Base-by-base conservation (phyloP, 2,113 vertebrate species). In the Salminus brasiliensis region DNA sequence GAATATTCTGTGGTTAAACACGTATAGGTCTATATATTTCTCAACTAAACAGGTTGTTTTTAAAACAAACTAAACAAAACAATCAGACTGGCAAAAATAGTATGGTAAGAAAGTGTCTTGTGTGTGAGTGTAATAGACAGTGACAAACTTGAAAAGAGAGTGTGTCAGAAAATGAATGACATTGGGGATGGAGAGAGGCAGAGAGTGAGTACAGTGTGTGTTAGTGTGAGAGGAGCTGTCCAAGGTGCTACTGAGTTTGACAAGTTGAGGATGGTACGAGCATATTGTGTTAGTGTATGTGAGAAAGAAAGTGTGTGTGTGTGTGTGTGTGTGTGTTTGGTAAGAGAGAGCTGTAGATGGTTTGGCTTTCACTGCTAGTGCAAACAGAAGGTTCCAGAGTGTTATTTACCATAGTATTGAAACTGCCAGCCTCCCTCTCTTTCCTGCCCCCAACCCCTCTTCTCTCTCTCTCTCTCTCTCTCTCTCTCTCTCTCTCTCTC, bases 331-430 rank as follows among this genome's bases (percentile, higher is more conserved):
- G n/a, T n/a, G n/a, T n/a, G n/a, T n/a, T n/a, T n/a, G n/a, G 32
- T 41, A 73, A 80, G 53, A 34, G 21, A 30, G 69, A 63, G 70
- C 55, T 80, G 73, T 80, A 80, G 75, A 69, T 72, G 67, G 73
- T 72, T 83, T 74, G 68, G 70, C 82, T 87, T 79, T 79, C 77
- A 78, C 76, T 79, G 57, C 39, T 79, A 80, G 79, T 39, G 81
- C 47, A 82, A 83, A 81, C 83, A 87, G 83, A 85, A 82, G 81
- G 84, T 85, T 87, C 72, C 57, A 78, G 34, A 71, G 79, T 49
- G 55, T 55, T 78, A 70, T 81, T 74, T 43, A 62, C 29, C 75
- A 81, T 21, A 45, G 65, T n/a, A n/a, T n/a, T n/a, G 79, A 27
- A 69, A 84, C 71, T 75, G 45, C 65, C 76, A 81, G 73, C 59